Base-by-base conservation (phyloP, 2,113 vertebrate genomes). In the Butastur rufipennis region DNA sequence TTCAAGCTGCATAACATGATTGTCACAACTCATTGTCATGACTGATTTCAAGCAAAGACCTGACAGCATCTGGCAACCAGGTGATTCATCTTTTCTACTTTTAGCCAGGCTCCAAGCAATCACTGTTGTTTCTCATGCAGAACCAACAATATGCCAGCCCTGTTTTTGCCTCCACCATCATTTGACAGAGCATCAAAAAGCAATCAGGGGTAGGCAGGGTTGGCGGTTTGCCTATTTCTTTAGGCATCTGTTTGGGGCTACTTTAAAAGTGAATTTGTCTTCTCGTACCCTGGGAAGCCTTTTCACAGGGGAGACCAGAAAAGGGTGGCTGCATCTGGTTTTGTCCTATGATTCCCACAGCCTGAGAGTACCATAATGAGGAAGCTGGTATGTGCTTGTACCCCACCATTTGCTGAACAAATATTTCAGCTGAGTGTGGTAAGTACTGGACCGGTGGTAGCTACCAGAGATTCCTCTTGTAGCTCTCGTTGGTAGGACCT, bases 1-100 rank as follows among this genome's bases (percentile, higher is more conserved):
- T 95, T 67, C 88, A 82, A 87, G 47, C 61, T 58, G 25, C 48
- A 14, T 67, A 93, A 75, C 11, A 11, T 36, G 36, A 42, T 53
- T 86, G 83, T 94, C 94, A 91, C 34, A 94, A 36, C 73, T 86
- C 20, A 0, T 91, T 78, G 47, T 67, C 92, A 72, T 95, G 91
- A 95, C 45, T 75, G 88, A 96, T 92, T 94, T 94, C 43, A 72
- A 66, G 40, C 47, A 59, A 52, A 92, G 80, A 72, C 40, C 47
- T 91, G 94, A 84, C 82, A 86, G 40, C 47, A 63, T n/a, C 83
- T 96, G 81, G 83, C 77, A 94, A 72, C 25, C 55, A 89, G 86
- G 61, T 90, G 83, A 93, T 96, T 95, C 65, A 92, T 95, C 92
- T 94, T 96, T 63, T 70, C 77, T 87, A 32, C 73, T 89, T 92